phyloP scores from a whole-genome alignment of 1,140 invertebrate species.

The Psilanteris sp. region DNA sequence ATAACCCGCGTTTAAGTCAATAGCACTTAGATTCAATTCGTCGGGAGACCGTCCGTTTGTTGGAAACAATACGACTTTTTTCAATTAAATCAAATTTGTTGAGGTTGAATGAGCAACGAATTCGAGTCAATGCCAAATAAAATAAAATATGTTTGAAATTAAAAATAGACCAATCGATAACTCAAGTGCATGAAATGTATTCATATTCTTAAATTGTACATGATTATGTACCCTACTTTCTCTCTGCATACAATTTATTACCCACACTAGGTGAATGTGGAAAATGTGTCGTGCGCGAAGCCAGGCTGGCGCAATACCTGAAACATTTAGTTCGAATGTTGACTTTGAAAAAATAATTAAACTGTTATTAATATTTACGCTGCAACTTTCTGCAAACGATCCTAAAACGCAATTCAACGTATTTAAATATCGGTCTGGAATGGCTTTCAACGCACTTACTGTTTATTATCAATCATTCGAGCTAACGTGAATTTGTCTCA shows the following conservation, averaged over 20 bases:
- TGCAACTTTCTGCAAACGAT: no score
- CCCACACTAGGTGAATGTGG: slow-evolving; percentile 14
- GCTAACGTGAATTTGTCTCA: no score
- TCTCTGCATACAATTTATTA: slow-evolving; percentile 38
- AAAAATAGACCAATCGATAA: slow-evolving; percentile 43
- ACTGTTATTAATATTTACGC: no score
- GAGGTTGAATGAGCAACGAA: neutral
- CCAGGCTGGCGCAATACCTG: slow-evolving; percentile 20
- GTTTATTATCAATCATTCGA: no score
- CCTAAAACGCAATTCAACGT: no score
- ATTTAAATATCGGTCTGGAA: no score
- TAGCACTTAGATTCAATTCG: neutral
- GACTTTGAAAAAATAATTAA: slow-evolving; percentile 30
- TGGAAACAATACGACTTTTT: neutral
- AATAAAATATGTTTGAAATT: neutral
- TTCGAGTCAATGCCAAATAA: slow-evolving; percentile 8
- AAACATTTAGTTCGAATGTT: slow-evolving; percentile 15
- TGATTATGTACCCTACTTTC: slow-evolving; percentile 56
- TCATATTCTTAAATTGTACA: slow-evolving; percentile 42
- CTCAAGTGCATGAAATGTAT: slow-evolving; percentile 26
- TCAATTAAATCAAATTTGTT: neutral
- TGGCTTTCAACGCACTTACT: no score
- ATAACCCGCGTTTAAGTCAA: neutral
- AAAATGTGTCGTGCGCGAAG: slow-evolving; percentile 33
- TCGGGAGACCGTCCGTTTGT: neutral